Evolutionary conservation across 2,888 invertebrate genomes (phyloP), one percentile per base, ranked within the genome.

Genomic region (Phania funesta): DNA sequence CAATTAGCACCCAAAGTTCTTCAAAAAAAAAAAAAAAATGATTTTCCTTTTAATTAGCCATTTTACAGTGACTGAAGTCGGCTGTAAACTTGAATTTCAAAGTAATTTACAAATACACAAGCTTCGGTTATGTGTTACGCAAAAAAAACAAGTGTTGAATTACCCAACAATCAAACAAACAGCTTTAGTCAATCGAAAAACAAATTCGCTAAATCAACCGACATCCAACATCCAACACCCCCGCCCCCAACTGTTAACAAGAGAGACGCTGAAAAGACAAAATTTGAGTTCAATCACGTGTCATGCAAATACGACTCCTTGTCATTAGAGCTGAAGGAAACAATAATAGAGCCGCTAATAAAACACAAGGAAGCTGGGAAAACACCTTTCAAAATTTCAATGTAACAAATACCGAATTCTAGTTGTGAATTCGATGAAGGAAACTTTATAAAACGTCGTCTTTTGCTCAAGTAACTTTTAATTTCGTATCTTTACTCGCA

Each of bases 251-350:
- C 13, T 18, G 16, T 9, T n/a, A 38, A 41, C 22, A 11, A 52
- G 9, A 20, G 20, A 20, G 35, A 26, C 4, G 29, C 41, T 8
- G 9, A 44, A 24, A 26, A 16, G 62, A 64, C 1, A 26, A 58
- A 73, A 73, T 60, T 70, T 62, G 46, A 67, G 73, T 67, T 77
- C 65, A 78, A 82, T 82, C 82, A 82, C 82, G 82, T 82, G 82
- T 75, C 82, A 82, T 78, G 78, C 65, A 78, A 82, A 78, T 70
- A 38, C 46, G 78, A 82, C 78, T 64, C 78, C 74, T 75, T 82
- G 78, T 79, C 50, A 71, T 79, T 79, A 65, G 56, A 60, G 18
- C 60, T 73, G 52, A 71, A 73, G 18, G 22, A 22, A 67, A 54
- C 62, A 76, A 76, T 76, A 46, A 62, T 29, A 52, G 54, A 54